These are phyloP conservation scores for Cosmia pyralina DNA, from an alignment of 2,888 invertebrate genomes.

Conservation along the genomic window DNA sequence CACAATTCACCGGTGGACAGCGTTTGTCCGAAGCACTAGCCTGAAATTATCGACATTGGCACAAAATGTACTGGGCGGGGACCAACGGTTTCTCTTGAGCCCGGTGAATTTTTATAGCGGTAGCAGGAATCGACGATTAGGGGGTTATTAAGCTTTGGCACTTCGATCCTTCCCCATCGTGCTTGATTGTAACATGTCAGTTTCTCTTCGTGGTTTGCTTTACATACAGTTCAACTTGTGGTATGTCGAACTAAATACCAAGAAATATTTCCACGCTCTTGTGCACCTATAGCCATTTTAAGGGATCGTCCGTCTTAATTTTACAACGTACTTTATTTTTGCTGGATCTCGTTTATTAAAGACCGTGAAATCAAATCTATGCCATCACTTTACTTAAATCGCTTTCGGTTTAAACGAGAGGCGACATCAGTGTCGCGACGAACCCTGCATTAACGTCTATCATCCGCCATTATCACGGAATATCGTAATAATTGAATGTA, in stretches of 20 bases:
- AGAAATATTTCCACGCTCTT: conserved; percentile 15
- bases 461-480: conserved; percentile 68
- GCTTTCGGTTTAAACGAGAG: conserved; percentile 49
- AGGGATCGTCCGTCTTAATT: conserved; percentile 38
- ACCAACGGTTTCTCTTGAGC: conserved; percentile 82
- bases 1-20: conserved; percentile 80
- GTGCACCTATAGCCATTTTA: conserved; percentile 30
- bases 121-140: conserved; percentile 81
- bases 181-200: conserved; percentile 69
- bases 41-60: conserved; percentile 86
- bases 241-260: conserved; percentile 43
- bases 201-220: conserved; percentile 56
- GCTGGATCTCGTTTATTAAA: conserved; percentile 47
- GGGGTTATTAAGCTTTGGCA: conserved; percentile 79
- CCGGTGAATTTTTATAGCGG: conserved; percentile 82
- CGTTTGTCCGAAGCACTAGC: conserved; percentile 80
- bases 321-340: conserved; percentile 30
- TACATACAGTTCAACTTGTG: conserved; percentile 55
- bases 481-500: conserved; percentile 72
- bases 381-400: conserved; percentile 57
- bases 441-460: conserved; percentile 68
- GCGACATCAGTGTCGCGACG: conserved; percentile 56
- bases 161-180: conserved; percentile 66
- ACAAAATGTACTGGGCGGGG: conserved; percentile 83
- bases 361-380: conserved; percentile 65